phyloP scores from a whole-genome alignment of 2,888 invertebrate species.

The Oscheius myriophilus region DNA sequence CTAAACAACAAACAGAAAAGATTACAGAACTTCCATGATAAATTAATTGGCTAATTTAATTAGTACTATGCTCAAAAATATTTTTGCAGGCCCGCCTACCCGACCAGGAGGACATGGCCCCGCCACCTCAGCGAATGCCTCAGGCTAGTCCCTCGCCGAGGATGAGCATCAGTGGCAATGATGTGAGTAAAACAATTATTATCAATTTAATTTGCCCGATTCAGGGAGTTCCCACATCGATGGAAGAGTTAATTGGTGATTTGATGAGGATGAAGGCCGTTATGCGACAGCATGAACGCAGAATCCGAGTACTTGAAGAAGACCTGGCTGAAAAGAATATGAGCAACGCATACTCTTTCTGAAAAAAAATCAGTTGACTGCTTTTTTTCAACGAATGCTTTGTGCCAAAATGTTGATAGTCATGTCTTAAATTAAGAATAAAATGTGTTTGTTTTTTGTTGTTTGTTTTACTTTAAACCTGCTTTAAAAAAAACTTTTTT shows the following conservation, averaged over 20 bases:
- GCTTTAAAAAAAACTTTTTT: too few species aligned
- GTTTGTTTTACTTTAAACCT: too few species aligned
- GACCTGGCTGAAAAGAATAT: constrained; percentile 63
- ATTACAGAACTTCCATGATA: too few species aligned
- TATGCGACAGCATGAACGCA: constrained; percentile 68
- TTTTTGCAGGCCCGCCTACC: constrained; percentile 31
- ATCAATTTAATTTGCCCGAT: not conserved
- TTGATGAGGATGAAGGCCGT: constrained; percentile 68
- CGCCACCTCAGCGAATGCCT: constrained; percentile 31
- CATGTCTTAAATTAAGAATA: too few species aligned
- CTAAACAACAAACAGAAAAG: too few species aligned
- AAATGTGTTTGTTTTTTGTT: too few species aligned
- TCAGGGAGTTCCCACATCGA: constrained; percentile 49
- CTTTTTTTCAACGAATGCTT: too few species aligned
- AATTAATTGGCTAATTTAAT: too few species aligned
- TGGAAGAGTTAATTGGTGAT: constrained; percentile 59
- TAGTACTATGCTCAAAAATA: too few species aligned
- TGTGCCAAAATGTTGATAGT: too few species aligned
- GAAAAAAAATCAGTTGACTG: not conserved
- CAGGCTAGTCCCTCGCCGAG: constrained; percentile 29
- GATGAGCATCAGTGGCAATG: constrained; percentile 27
- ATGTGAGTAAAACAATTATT: not conserved
- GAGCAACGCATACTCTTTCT: constrained; percentile 58
- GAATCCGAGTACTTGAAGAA: constrained; percentile 69
- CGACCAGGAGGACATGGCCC: constrained; percentile 41